These are phyloP conservation scores for Eonycteris spelaea DNA, from an alignment of 2,113 vertebrate genomes.

Conservation along the genomic window DNA sequence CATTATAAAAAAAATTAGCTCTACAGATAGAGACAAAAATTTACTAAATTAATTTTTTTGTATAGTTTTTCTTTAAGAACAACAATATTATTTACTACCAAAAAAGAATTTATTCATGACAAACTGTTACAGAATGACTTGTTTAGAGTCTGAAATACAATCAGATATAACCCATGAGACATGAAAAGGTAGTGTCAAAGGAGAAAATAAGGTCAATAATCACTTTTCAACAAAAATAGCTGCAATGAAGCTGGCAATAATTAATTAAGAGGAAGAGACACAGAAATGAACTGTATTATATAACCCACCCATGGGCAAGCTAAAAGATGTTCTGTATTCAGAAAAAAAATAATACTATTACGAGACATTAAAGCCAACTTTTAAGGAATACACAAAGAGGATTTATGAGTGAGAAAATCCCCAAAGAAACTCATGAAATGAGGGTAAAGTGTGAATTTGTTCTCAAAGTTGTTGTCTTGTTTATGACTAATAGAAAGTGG, in stretches of 20 bases:
- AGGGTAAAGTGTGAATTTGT: conserved; percentile 18
- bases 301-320: not conserved
- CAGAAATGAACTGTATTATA: not conserved
- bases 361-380: conserved; percentile 10
- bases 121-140: not conserved
- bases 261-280: conserved; percentile 40
- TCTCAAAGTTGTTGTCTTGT: not conserved
- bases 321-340: not conserved
- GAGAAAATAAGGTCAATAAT: not conserved
- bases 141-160: not conserved
- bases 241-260: not conserved
- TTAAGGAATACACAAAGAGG: conserved; percentile 12
- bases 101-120: not conserved
- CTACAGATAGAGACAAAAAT: not conserved
- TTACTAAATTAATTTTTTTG: not conserved
- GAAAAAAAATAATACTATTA: not conserved
- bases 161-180: not conserved
- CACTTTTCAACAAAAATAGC: conserved; percentile 5
- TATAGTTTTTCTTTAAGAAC: not conserved
- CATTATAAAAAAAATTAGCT: not conserved
- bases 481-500: not conserved
- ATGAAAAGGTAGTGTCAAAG: not conserved
- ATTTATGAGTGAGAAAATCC: conserved; percentile 29
- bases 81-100: not conserved
- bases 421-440: not conserved